phyloP scores from a whole-genome alignment of 2,888 invertebrate species.

The Dasysyrphus albostriatus region DNA sequence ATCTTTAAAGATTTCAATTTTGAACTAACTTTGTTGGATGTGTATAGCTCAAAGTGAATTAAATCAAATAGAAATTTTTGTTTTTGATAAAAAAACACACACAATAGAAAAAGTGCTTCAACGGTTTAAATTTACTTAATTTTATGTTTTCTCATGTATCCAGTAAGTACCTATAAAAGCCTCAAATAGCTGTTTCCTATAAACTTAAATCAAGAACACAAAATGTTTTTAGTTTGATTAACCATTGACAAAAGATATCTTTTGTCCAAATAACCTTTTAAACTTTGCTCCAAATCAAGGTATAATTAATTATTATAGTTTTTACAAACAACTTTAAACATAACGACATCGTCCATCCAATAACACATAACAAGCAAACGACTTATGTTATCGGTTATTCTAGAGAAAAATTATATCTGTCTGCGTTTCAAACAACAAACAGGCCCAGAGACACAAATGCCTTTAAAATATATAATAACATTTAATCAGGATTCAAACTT shows the following conservation, averaged over 20 bases:
- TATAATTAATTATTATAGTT: background rate
- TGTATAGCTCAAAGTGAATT: no score
- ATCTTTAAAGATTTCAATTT: no score
- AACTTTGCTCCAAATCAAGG: background rate
- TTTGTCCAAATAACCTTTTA: background rate
- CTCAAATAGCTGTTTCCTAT: no score
- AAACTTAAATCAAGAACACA: background rate
- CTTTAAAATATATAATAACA: conserved; percentile 68
- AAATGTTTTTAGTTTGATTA: background rate
- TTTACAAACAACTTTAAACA: conserved; percentile 4
- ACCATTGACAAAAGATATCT: background rate
- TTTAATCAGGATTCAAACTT: conserved; percentile 75
- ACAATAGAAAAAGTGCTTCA: no score
- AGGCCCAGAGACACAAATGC: conserved; percentile 59
- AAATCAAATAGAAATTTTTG: no score
- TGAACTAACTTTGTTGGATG: no score
- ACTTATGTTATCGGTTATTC: background rate
- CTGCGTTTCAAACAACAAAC: background rate
- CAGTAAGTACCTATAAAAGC: no score
- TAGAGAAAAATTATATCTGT: conserved; percentile 15
- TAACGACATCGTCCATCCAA: background rate
- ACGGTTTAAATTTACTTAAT: no score
- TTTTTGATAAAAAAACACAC: no score
- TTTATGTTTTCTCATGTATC: no score
- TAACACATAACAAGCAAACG: background rate